These are phyloP conservation scores for Phenganax subtilis DNA, from an alignment of 92 coral and sea anemone genomes.

Conservation along the genomic window DNA sequence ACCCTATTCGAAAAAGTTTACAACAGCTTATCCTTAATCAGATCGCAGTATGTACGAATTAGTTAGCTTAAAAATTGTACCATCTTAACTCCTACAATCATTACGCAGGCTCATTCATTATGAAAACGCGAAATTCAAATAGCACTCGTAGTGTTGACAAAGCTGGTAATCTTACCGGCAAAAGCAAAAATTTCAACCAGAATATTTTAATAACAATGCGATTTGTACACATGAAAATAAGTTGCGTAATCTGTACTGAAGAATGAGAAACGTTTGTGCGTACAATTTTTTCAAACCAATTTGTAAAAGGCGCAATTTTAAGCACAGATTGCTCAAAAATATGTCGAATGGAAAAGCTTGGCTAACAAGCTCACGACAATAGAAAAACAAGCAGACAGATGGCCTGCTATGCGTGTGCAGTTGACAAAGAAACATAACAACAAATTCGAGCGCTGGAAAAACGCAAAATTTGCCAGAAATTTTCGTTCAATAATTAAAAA, in stretches of 20 bases:
- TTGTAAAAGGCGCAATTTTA: not conserved
- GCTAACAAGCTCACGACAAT: not conserved
- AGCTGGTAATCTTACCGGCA: not conserved
- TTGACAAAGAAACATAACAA: not conserved
- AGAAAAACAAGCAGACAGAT: not conserved
- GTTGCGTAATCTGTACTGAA: no score
- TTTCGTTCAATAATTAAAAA: not conserved
- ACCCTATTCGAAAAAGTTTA: not conserved
- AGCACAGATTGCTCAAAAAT: not conserved
- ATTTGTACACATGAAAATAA: no score
- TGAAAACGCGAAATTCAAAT: not conserved
- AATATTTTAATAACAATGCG: not conserved
- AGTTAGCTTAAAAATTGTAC: not conserved
- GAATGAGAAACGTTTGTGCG: no score
- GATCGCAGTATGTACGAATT: not conserved
- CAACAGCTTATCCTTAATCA: not conserved
- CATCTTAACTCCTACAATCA: not conserved
- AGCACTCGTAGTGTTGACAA: no score
- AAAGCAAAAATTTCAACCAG: not conserved
- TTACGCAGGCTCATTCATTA: no score
- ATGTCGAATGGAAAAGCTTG: not conserved
- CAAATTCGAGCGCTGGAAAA: not conserved
- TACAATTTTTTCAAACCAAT: not conserved
- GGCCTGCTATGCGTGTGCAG: not conserved
- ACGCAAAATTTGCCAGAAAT: not conserved